Evolutionary conservation across 2,797 vertebrate species (phyloP).

Genomic region (Brachyalestes nurse): DNA sequence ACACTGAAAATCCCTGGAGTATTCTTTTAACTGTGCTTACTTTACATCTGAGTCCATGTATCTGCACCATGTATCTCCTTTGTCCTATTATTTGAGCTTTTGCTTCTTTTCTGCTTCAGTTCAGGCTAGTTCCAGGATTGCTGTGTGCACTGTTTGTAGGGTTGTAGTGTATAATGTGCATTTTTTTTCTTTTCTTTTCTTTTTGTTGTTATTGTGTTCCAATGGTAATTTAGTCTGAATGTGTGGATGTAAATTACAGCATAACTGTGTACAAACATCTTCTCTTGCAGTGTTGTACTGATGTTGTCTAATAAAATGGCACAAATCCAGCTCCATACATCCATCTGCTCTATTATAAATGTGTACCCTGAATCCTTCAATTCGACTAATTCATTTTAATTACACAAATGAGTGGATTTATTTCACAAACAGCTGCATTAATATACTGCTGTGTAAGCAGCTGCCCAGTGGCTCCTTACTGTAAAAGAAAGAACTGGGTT

Average conservation of each 20-base stretch:
- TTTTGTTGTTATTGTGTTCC: neutral
- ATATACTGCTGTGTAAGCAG: neutral
- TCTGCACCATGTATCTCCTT: neutral
- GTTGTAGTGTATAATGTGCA: neutral
- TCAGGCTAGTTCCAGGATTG: neutral
- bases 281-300: constrained; percentile 63
- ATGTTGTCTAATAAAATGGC: constrained; percentile 80
- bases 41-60: neutral
- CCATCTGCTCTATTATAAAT: neutral
- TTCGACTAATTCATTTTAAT: neutral
- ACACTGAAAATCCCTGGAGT: neutral
- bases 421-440: neutral
- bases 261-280: constrained; percentile 10
- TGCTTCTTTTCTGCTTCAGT: constrained; percentile 15
- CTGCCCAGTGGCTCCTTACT: neutral
- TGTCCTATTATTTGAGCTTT: neutral
- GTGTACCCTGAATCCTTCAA: neutral
- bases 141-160: neutral
- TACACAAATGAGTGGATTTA: neutral
- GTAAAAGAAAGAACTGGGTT: neutral
- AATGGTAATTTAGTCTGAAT: constrained; percentile 6
- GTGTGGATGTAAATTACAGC: neutral
- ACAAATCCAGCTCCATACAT: constrained; percentile 58
- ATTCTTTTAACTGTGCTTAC: neutral
- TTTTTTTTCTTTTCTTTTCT: neutral